Evolutionary conservation across 2,113 vertebrate genomes (phyloP).

Genomic region (Istiophorus platypterus): DNA sequence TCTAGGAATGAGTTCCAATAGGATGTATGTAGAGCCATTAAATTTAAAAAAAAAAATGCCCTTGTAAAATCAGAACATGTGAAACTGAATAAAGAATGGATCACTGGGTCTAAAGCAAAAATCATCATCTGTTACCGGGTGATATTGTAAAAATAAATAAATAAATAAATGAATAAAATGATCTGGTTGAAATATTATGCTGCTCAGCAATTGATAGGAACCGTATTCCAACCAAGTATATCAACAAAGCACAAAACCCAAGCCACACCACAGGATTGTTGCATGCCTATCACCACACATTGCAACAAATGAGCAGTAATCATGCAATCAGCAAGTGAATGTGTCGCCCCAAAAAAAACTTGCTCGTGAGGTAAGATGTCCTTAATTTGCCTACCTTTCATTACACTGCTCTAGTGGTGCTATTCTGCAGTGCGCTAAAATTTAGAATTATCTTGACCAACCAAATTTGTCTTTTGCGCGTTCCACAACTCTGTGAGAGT

Average conservation of each 20-base stretch:
- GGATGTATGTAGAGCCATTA: neutral
- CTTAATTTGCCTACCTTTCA: slow-evolving; percentile 67
- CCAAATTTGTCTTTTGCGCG: slow-evolving; percentile 64
- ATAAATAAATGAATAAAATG: too few relatives aligned
- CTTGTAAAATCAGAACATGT: neutral
- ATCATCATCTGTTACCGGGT: neutral
- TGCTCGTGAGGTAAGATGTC: slow-evolving; percentile 45
- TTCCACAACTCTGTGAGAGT: slow-evolving; percentile 64
- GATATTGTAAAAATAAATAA: neutral
- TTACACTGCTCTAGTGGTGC: slow-evolving; percentile 64
- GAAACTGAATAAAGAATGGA: neutral
- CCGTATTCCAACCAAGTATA: neutral
- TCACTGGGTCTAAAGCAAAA: neutral
- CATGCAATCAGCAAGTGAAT: slow-evolving; percentile 7
- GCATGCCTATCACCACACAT: neutral
- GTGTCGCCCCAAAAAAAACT: slow-evolving; percentile 18
- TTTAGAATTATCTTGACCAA: slow-evolving; percentile 72
- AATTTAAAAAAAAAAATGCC: neutral
- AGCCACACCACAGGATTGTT: neutral
- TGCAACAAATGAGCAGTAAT: slow-evolving; percentile 37
- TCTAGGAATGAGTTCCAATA: neutral
- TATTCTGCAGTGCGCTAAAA: slow-evolving; percentile 79
- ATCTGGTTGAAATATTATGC: neutral
- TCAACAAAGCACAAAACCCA: neutral
- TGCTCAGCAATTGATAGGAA: neutral